These are phyloP conservation scores for Apolygus lucorum DNA, from an alignment of 1,140 invertebrate genomes.

Conservation along the genomic window DNA sequence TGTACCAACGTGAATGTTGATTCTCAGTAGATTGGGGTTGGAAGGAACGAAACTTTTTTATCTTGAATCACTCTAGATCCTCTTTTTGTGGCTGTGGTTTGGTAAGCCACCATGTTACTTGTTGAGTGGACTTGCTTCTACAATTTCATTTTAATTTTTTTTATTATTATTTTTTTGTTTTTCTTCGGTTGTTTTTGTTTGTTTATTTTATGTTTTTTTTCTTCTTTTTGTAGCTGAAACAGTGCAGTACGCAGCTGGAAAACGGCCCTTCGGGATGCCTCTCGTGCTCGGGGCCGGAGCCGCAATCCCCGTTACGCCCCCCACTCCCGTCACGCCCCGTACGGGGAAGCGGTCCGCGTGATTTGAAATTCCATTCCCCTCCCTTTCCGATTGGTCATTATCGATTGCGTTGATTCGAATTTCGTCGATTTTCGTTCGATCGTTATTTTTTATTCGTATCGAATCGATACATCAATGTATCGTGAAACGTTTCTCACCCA, in stretches of 20 bases:
- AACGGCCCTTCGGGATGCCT: conserved; percentile 64
- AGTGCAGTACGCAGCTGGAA: conserved; percentile 45
- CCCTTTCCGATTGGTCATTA: not conserved
- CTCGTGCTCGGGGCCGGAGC: conserved; percentile 46
- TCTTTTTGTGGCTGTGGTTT: too few species aligned
- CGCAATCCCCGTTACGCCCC: conserved; percentile 21
- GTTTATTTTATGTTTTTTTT: conserved; percentile 29
- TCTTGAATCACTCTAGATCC: too few species aligned
- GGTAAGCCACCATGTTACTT: too few species aligned
- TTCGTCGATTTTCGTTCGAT: too few species aligned
- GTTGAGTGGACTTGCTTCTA: too few species aligned
- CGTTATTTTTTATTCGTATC: not conserved
- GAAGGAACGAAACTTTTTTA: too few species aligned
- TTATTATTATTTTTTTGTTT: conserved; percentile 36
- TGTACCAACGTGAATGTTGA: too few species aligned
- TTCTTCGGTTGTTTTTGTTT: conserved; percentile 28
- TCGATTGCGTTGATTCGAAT: too few species aligned
- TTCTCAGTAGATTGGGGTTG: too few species aligned
- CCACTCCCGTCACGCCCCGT: not conserved
- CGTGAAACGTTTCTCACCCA: too few species aligned
- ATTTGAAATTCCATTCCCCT: not conserved
- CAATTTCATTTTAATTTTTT: too few species aligned
- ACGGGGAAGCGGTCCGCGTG: conserved; percentile 16
- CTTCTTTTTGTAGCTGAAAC: conserved; percentile 30
- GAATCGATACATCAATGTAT: not conserved